phyloP scores from a whole-genome alignment of 2,797 vertebrate species.

The Miichthys miiuy region DNA sequence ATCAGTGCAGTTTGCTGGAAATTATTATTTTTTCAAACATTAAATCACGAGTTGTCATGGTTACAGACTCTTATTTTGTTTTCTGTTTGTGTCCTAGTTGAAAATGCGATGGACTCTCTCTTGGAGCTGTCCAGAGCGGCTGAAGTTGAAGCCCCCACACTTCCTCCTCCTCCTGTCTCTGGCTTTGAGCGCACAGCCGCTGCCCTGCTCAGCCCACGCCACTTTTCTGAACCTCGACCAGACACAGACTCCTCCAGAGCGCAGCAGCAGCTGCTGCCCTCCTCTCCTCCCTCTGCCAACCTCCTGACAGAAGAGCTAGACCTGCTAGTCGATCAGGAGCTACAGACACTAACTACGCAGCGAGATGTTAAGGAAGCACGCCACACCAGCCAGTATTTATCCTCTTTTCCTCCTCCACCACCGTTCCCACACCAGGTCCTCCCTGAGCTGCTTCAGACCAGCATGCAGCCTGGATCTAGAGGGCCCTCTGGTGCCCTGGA shows the following conservation, averaged over 20 bases:
- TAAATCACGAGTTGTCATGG: not conserved
- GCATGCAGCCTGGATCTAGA: slow-evolving; percentile 51
- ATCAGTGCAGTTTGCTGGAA: not conserved
- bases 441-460: slow-evolving; percentile 78
- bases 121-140: slow-evolving; percentile 93
- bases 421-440: slow-evolving; percentile 58
- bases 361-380: slow-evolving; percentile 28
- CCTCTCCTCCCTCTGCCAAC: slow-evolving; percentile 36
- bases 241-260: slow-evolving; percentile 13
- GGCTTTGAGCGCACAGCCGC: slow-evolving; percentile 87
- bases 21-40: not conserved
- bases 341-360: slow-evolving; percentile 77
- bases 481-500: slow-evolving; percentile 27
- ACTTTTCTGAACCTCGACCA: slow-evolving; percentile 41
- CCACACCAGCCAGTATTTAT: slow-evolving; percentile 24
- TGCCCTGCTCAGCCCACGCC: slow-evolving; percentile 75
- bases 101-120: slow-evolving; percentile 95
- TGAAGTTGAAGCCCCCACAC: slow-evolving; percentile 76
- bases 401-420: slow-evolving; percentile 51
- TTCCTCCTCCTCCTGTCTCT: slow-evolving; percentile 67
- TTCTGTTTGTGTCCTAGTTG: slow-evolving; percentile 85
- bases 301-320: slow-evolving; percentile 87
- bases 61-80: slow-evolving; percentile 7
- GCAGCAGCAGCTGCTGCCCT: not conserved
- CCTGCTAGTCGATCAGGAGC: slow-evolving; percentile 87